These are phyloP conservation scores for Drosophila mulleri DNA, from an alignment of 2,888 invertebrate genomes.

Conservation along the genomic window DNA sequence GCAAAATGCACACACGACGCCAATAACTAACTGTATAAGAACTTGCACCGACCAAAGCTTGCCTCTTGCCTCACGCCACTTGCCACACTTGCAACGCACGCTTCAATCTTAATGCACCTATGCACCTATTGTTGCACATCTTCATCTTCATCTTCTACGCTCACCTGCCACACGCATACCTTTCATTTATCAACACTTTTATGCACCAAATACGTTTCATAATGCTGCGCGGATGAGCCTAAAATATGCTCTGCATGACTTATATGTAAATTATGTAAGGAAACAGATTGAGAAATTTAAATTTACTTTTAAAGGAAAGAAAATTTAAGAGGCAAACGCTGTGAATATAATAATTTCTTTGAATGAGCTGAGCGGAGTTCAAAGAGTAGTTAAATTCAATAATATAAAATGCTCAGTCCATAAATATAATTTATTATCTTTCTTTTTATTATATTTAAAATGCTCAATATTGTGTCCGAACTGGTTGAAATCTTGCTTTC, in stretches of 20 bases:
- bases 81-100: conserved; percentile 28
- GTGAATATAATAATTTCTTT: neutral
- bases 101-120: conserved; percentile 40
- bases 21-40: conserved; percentile 45
- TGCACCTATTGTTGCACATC: conserved; percentile 43
- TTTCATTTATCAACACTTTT: conserved; percentile 12
- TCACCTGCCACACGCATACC: neutral
- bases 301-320: neutral
- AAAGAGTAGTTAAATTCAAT: neutral
- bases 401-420: no score
- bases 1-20: conserved; percentile 58
- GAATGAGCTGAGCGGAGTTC: neutral
- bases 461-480: neutral
- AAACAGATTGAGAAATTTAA: neutral
- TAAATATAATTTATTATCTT: no score
- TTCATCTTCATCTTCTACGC: neutral
- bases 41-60: conserved; percentile 28
- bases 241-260: neutral
- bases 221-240: neutral
- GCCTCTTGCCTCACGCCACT: conserved; percentile 23
- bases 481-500: neutral
- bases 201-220: conserved; percentile 10
- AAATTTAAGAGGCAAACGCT: neutral
- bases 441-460: neutral
- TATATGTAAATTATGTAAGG: neutral